These are phyloP conservation scores for Eubasilissa regina DNA, from an alignment of 1,140 invertebrate genomes.

Conservation along the genomic window DNA sequence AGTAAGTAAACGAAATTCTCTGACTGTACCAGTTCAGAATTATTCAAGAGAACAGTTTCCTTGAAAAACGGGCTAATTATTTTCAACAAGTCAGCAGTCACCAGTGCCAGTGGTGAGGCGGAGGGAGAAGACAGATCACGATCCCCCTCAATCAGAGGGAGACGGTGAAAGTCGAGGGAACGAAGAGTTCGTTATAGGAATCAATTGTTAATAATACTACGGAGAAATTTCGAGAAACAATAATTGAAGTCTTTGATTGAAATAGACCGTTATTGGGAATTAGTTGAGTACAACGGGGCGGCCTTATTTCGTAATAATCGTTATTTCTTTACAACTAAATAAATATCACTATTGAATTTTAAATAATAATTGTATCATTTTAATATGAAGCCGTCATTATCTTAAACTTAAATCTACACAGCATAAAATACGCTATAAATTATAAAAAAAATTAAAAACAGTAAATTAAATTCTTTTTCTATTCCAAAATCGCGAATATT, in stretches of 20 bases:
- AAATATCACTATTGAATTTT: neutral
- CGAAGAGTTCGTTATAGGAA: conserved; percentile 32
- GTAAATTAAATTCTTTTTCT: no score
- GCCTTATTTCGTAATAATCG: conserved; percentile 2
- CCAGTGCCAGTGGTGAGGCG: neutral
- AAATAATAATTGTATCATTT: neutral
- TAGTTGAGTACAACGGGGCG: conserved; percentile 12
- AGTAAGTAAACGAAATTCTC: neutral
- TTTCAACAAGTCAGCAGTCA: conserved; percentile 18
- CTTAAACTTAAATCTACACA: no score
- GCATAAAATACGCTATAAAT: no score
- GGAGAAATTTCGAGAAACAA: conserved; percentile 34
- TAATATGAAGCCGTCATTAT: no score
- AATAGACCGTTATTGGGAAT: conserved; percentile 31
- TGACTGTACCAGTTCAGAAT: conserved; percentile 12
- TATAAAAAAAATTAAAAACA: no score
- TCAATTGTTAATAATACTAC: conserved; percentile 24
- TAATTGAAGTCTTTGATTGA: conserved; percentile 29
- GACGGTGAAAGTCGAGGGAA: conserved; percentile 13
- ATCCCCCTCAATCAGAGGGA: neutral
- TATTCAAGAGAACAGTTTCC: conserved; percentile 25
- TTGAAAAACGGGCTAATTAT: conserved; percentile 44
- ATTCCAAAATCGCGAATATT: no score
- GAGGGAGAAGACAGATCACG: conserved; percentile 21
- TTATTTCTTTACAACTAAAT: neutral